phyloP scores from a whole-genome alignment of 2,797 vertebrate genomes.

The Arctocebus calabarensis region DNA sequence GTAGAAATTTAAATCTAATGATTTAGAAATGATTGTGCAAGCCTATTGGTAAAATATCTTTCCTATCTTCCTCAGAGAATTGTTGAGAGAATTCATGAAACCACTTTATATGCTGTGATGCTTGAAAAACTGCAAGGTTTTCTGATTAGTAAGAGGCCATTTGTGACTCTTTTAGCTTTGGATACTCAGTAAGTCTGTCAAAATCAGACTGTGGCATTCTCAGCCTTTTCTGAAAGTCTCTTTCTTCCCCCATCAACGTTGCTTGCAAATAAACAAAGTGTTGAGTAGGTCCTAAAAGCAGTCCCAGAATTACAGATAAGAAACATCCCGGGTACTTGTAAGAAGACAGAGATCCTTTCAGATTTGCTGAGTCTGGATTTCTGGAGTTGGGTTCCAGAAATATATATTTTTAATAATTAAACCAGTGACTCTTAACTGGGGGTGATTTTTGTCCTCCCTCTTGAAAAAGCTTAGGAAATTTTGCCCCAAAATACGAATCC shows the following conservation, averaged over 20 bases:
- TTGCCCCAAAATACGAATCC: no score
- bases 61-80: neutral
- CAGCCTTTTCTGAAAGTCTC: neutral
- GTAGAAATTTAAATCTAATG: neutral
- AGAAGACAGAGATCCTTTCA: neutral
- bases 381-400: neutral
- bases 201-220: neutral
- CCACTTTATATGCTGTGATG: neutral
- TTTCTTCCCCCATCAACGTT: neutral
- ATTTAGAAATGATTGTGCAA: conserved; percentile 28
- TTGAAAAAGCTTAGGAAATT: no score
- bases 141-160: neutral
- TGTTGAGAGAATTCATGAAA: conserved; percentile 3
- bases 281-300: neutral
- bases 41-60: neutral
- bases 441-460: neutral
- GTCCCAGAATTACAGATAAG: neutral
- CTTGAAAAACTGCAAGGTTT: neutral
- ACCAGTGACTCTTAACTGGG: neutral
- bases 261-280: neutral
- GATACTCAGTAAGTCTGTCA: neutral
- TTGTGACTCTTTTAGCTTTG: neutral
- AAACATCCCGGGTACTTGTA: neutral
- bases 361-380: neutral
- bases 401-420: neutral